Conservation (phyloP, 2,888 invertebrate species). For the Dermolepida albohirtum region DNA sequence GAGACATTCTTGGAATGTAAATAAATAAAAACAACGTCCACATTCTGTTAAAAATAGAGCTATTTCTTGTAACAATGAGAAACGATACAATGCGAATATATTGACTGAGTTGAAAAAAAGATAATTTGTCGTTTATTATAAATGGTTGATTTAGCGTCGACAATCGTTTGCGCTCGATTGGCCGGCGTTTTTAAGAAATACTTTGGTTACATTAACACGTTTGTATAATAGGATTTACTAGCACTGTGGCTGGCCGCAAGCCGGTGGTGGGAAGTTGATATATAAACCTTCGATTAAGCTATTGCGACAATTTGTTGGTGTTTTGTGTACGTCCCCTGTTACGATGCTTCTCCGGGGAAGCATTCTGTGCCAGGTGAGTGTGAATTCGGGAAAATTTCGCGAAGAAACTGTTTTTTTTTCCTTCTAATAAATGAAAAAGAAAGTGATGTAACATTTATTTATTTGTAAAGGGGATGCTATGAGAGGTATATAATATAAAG, state of each 20-base stretch:
- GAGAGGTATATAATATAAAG: too few relatives aligned
- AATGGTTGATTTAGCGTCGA: conserved; percentile 57
- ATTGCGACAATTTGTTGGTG: conserved; percentile 55
- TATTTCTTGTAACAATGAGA: too few relatives aligned
- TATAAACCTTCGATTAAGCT: conserved; percentile 58
- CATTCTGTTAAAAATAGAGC: too few relatives aligned
- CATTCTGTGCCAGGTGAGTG: conserved; percentile 60
- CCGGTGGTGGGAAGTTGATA: conserved; percentile 58
- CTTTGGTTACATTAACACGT: conserved; percentile 53
- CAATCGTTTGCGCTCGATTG: conserved; percentile 60
- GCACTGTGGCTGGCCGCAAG: not conserved
- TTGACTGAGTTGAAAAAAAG: too few relatives aligned
- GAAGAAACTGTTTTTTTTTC: conserved; percentile 13
- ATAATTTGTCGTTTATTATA: conserved; percentile 38
- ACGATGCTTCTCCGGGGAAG: conserved; percentile 60
- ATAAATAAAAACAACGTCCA: too few relatives aligned
- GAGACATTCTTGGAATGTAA: too few relatives aligned
- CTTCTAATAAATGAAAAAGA: conserved; percentile 10
- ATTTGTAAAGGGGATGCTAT: not conserved
- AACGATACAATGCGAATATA: too few relatives aligned
- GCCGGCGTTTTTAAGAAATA: conserved; percentile 57
- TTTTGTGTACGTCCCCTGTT: conserved; percentile 45
- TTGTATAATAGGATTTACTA: conserved; percentile 50
- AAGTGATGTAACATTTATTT: conserved; percentile 3
- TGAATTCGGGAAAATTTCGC: too few relatives aligned